Evolutionary conservation across 30 jellyfish, hydroid and myxozoan genomes (phyloP), one percentile per base, ranked within the genome.

Genomic region (Pseudorhiza aurosa): DNA sequence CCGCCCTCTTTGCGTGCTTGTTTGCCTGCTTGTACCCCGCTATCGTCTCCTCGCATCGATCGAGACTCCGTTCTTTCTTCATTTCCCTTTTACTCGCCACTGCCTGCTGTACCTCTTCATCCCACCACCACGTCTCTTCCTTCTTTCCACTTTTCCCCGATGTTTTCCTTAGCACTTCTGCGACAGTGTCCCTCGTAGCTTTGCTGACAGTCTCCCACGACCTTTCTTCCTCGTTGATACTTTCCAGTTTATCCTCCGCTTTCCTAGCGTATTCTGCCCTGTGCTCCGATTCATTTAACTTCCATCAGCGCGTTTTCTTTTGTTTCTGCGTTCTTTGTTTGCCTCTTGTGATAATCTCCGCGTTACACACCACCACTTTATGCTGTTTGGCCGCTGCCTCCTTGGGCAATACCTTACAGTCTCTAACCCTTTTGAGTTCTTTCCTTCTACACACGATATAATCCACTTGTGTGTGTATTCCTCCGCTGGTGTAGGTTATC

Each of bases 81-180:
- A 17, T 8, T 42, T 68, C 82, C 43, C 25, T 40, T 42, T 68
- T 68, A 35, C n/a, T 43, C 29, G 36, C 40, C 32, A 68, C 44
- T 18, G 64, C 49, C 46, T 68, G 45, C 30, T 68, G 82, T 19
- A 68, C 82, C 65, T 44, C 69, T 21, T 8, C 51, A 25, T 24
- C 4, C 83, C 69, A 46, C 69, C 83, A 69, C 83, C 83, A 69
- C 31, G 69, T 69, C 63, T 69, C 51, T 26, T 33, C 30, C 24
- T 24, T 26, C n/a, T 8, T 58, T 18, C 72, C 72, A 10, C 17
- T 32, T 39, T 58, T 28, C 25, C 72, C 0, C 25, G 60, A n/a
- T n/a, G n/a, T n/a, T n/a, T n/a, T n/a, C n/a, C n/a, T n/a, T n/a
- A n/a, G n/a, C n/a, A n/a, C n/a, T n/a, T n/a, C n/a, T n/a, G n/a